phyloP scores from a whole-genome alignment of 2,797 vertebrate genomes.

The Labroides dimidiatus region DNA sequence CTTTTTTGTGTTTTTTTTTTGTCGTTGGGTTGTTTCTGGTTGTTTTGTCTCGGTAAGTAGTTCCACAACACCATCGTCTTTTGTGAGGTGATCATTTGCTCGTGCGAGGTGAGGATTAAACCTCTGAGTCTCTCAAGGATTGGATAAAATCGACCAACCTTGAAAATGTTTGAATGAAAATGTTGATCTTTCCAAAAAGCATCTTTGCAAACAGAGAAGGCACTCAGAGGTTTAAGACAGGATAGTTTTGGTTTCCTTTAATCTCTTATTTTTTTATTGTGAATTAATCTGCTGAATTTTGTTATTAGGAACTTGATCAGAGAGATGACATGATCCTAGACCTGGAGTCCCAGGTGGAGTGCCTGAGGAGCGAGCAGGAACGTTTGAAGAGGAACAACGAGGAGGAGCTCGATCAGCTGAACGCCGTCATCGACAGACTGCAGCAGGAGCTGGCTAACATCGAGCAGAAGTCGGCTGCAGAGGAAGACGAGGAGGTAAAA shows the following conservation, averaged over 20 bases:
- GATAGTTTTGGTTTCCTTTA: slow-evolving; percentile 8
- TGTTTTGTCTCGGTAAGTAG: slow-evolving; percentile 68
- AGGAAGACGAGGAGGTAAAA: slow-evolving; percentile 82
- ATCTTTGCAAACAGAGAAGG: slow-evolving; percentile 12
- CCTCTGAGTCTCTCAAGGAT: slow-evolving; percentile 57
- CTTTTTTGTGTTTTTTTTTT: slow-evolving; percentile 1
- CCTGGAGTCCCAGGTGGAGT: slow-evolving; percentile 91
- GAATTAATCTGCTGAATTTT: slow-evolving; percentile 17
- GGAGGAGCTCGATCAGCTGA: slow-evolving; percentile 92
- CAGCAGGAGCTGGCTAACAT: slow-evolving; percentile 92
- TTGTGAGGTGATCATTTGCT: slow-evolving; percentile 66
- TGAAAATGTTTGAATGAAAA: not conserved
- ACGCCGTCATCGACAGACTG: slow-evolving; percentile 94
- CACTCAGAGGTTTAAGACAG: slow-evolving; percentile 66
- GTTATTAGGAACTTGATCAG: slow-evolving; percentile 85
- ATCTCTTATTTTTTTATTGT: slow-evolving; percentile 1
- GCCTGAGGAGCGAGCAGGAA: slow-evolving; percentile 90
- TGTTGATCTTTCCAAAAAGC: slow-evolving; percentile 4
- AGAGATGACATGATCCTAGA: slow-evolving; percentile 88
- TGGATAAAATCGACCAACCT: slow-evolving; percentile 4
- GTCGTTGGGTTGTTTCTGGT: slow-evolving; percentile 46
- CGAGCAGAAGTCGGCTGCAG: slow-evolving; percentile 82
- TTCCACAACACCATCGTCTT: slow-evolving; percentile 44
- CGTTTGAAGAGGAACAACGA: slow-evolving; percentile 86
- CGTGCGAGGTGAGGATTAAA: slow-evolving; percentile 65